phyloP scores from a whole-genome alignment of 2,888 invertebrate genomes.

The Cordilura impudica region DNA sequence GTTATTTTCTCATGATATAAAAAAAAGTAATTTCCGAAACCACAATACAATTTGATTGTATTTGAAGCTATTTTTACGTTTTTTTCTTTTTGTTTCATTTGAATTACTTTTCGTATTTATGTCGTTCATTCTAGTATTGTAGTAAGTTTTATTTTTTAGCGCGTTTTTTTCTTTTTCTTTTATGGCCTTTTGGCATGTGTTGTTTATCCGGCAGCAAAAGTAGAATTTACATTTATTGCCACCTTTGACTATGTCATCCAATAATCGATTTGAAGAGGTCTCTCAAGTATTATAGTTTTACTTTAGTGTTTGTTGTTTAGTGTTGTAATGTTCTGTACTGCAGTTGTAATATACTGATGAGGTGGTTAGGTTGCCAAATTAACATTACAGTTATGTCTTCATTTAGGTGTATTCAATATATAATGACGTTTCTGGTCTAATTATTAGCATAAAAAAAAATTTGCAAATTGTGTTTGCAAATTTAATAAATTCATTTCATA shows the following conservation, averaged over 20 bases:
- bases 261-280: conserved; percentile 52
- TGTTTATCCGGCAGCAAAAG: conserved; percentile 27
- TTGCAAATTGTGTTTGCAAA: too few relatives aligned
- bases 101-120: conserved; percentile 18
- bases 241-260: conserved; percentile 26
- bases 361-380: conserved; percentile 35
- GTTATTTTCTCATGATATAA: too few relatives aligned
- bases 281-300: too few relatives aligned
- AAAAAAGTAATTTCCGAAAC: conserved; percentile 10
- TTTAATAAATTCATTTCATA: too few relatives aligned
- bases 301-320: background rate
- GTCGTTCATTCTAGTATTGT: background rate
- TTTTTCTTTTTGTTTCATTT: background rate
- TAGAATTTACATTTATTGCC: conserved; percentile 51
- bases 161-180: background rate
- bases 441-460: too few relatives aligned
- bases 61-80: background rate
- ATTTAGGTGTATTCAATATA: too few relatives aligned
- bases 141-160: background rate
- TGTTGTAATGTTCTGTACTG: background rate
- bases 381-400: too few relatives aligned
- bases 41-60: conserved; percentile 29
- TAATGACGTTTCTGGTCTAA: too few relatives aligned
- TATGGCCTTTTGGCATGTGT: conserved; percentile 13
- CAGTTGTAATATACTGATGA: conserved; percentile 16